Conservation (phyloP, 2,113 vertebrate species). For the Lanius collurio region DNA sequence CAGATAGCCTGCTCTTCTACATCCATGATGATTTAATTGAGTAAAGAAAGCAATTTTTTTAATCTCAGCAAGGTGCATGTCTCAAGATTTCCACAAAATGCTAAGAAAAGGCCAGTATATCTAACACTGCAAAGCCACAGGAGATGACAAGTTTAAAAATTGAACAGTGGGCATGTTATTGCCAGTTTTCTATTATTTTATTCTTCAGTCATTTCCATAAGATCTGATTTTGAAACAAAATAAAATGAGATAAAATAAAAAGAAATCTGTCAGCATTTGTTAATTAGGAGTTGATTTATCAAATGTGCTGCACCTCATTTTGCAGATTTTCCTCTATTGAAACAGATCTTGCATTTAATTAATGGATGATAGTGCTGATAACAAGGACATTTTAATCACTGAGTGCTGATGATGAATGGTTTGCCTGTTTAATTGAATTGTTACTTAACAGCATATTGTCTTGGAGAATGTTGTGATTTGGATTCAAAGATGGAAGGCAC, state of each 20-base stretch:
- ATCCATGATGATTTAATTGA: not conserved
- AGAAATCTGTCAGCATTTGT: not conserved
- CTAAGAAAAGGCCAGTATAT: not conserved
- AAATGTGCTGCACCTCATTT: slow-evolving; percentile 53
- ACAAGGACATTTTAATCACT: slow-evolving; percentile 71
- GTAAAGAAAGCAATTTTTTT: not conserved
- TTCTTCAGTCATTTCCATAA: not conserved
- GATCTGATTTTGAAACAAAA: not conserved
- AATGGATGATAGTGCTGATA: slow-evolving; percentile 60
- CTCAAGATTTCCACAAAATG: not conserved
- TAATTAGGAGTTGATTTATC: slow-evolving; percentile 64
- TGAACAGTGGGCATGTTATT: not conserved
- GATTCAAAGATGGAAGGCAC: not conserved
- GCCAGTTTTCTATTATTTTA: not conserved
- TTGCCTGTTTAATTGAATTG: slow-evolving; percentile 63
- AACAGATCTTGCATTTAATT: slow-evolving; percentile 55
- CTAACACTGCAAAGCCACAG: not conserved
- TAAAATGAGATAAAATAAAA: not conserved
- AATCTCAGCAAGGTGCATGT: not conserved
- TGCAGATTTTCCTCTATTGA: slow-evolving; percentile 20
- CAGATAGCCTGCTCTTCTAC: not conserved
- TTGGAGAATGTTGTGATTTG: slow-evolving; percentile 8
- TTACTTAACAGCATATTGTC: slow-evolving; percentile 50
- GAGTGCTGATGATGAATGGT: slow-evolving; percentile 47
- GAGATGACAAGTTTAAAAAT: not conserved